phyloP scores from a whole-genome alignment of 2,113 vertebrate genomes.

The Pomatorhinus ruficollis region DNA sequence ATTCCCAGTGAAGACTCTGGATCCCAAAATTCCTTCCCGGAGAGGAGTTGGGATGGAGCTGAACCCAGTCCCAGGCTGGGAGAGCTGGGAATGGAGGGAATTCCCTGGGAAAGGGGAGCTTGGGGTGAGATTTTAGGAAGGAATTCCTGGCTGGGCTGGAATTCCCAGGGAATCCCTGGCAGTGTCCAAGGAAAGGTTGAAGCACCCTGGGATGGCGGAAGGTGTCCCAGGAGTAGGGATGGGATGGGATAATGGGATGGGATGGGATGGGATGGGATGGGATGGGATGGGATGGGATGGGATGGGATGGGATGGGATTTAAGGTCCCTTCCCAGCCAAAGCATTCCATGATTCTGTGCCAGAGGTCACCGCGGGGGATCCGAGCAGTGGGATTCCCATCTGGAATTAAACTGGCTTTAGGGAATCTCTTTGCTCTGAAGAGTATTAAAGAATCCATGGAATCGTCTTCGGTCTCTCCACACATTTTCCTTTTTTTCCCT shows the following conservation, averaged over 20 bases:
- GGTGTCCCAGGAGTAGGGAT: too few relatives aligned
- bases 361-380: not conserved
- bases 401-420: not conserved
- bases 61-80: not conserved
- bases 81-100: not conserved
- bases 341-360: not conserved
- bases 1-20: not conserved
- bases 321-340: not conserved
- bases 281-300: too few relatives aligned
- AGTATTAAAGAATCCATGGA: not conserved
- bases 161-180: not conserved
- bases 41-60: not conserved
- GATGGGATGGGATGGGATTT: too few relatives aligned
- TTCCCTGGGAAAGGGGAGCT: not conserved
- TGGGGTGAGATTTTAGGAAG: not conserved
- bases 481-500: not conserved
- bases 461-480: rapidly evolving
- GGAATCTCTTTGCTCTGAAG: not conserved
- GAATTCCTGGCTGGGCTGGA: not conserved
- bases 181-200: not conserved
- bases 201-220: not conserved
- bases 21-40: not conserved
- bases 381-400: not conserved
- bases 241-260: too few relatives aligned
- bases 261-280: too few relatives aligned